Conservation (phyloP, 2,113 vertebrate species). For the Irena cyanogastra region DNA sequence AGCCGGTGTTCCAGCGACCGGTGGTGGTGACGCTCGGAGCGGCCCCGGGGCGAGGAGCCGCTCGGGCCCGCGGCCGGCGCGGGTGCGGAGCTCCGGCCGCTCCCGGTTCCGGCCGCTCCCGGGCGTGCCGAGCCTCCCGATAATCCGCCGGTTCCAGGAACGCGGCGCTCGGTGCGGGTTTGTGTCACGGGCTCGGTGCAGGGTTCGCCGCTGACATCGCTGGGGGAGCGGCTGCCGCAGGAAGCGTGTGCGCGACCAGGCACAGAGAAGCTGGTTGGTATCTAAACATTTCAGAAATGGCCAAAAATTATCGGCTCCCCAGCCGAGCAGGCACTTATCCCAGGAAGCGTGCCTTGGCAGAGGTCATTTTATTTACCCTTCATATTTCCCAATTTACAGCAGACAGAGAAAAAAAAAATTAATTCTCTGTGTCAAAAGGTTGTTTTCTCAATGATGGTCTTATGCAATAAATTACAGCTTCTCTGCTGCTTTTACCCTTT, state of each 20-base stretch:
- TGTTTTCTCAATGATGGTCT: not conserved
- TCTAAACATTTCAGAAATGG: not conserved
- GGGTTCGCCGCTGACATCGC: not conserved
- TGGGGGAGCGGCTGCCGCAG: not conserved
- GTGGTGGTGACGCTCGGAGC: not conserved
- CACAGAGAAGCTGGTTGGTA: not conserved
- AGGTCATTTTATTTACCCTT: not conserved
- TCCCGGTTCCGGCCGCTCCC: not conserved
- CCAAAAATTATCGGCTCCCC: not conserved
- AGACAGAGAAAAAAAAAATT: not conserved
- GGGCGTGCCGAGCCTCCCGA: not conserved
- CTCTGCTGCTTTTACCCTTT: not conserved
- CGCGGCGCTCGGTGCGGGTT: not conserved
- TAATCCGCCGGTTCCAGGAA: not conserved
- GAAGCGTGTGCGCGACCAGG: not conserved
- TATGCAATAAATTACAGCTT: not conserved
- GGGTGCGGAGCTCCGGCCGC: not conserved
- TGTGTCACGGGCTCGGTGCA: not conserved
- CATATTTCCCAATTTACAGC: not conserved
- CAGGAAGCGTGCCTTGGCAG: not conserved
- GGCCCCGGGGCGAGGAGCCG: not conserved
- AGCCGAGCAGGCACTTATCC: not conserved
- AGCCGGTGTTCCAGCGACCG: not conserved
- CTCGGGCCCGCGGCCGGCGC: not conserved
- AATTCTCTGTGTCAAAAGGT: not conserved